Conservation (phyloP, 2,888 invertebrate species). For the Kryphioiulus occultus region DNA sequence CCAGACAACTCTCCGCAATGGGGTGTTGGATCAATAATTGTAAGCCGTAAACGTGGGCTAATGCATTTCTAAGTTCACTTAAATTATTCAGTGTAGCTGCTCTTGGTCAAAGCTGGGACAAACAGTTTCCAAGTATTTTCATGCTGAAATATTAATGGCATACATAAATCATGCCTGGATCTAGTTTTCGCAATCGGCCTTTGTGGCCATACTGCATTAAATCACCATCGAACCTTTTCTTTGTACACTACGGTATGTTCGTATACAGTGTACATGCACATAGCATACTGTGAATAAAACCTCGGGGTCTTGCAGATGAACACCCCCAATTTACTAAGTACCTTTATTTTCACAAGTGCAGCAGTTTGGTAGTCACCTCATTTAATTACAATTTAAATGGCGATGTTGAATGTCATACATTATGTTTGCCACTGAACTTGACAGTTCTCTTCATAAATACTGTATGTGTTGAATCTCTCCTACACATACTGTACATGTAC, state of each 20-base stretch:
- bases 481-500: too few species aligned
- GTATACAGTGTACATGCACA: neutral
- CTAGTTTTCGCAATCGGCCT: neutral
- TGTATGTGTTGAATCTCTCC: too few species aligned
- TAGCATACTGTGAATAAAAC: too few species aligned
- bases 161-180: neutral
- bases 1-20: neutral
- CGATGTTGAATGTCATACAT: too few species aligned
- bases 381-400: too few species aligned
- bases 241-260: neutral
- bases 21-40: neutral
- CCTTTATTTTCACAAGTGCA: too few species aligned
- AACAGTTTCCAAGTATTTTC: neutral
- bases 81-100: neutral
- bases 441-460: too few species aligned
- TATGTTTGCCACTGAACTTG: too few species aligned
- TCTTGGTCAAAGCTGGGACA: neutral
- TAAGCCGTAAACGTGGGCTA: constrained; percentile 28
- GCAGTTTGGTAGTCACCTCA: too few species aligned
- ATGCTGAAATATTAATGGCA: neutral
- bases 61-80: constrained; percentile 14
- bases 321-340: too few species aligned
- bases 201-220: neutral
- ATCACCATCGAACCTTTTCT: too few species aligned
- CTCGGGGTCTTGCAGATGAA: too few species aligned